Percentiles rank a stretch among this genome's conserved stretches.
These are phyloP conservation scores for Mystacornis crossleyi DNA, from an alignment of 2,113 vertebrate genomes.

Conservation along the genomic window DNA sequence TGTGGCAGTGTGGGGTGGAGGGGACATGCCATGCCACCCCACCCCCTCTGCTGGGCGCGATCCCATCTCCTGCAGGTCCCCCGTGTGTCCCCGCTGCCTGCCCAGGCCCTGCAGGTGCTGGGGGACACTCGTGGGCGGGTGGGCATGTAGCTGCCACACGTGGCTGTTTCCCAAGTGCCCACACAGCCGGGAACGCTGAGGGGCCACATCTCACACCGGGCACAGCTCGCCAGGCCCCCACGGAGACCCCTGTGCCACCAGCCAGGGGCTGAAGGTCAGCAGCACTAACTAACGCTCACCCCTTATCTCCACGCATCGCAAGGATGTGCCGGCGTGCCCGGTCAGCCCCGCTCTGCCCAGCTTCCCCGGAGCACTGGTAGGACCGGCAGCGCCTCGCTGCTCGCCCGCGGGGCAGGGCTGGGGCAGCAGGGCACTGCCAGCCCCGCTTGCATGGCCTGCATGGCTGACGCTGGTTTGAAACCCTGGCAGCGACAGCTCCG, in stretches of 20 bases:
- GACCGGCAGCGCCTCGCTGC: neutral
- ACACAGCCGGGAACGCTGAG: fast-evolving
- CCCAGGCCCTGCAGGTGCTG: neutral
- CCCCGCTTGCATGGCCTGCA: slow-evolving; percentile 43
- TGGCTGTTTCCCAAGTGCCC: neutral
- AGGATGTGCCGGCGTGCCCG: slow-evolving; percentile 32
- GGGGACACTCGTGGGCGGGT: neutral
- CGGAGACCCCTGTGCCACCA: neutral
- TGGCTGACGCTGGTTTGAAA: neutral
- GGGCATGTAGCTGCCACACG: fast-evolving
- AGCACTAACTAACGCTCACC: neutral
- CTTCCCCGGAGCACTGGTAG: slow-evolving; percentile 57
- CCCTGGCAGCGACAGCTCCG: neutral
- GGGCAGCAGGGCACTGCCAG: neutral
- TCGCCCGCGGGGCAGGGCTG: fast-evolving
- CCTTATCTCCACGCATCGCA: neutral
- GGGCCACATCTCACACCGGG: fast-evolving
- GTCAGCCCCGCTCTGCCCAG: slow-evolving; percentile 39
- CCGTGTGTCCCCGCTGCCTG: fast-evolving
- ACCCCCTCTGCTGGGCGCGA: neutral
- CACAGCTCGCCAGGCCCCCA: neutral
- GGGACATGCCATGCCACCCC: neutral
- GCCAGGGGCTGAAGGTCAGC: neutral
- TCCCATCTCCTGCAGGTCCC: neutral
- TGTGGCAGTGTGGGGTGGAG: too few relatives aligned